Percentiles rank a stretch among this genome's conserved stretches.
phyloP scores from a whole-genome alignment of 2,113 vertebrate species.

The Pipra filicauda region DNA sequence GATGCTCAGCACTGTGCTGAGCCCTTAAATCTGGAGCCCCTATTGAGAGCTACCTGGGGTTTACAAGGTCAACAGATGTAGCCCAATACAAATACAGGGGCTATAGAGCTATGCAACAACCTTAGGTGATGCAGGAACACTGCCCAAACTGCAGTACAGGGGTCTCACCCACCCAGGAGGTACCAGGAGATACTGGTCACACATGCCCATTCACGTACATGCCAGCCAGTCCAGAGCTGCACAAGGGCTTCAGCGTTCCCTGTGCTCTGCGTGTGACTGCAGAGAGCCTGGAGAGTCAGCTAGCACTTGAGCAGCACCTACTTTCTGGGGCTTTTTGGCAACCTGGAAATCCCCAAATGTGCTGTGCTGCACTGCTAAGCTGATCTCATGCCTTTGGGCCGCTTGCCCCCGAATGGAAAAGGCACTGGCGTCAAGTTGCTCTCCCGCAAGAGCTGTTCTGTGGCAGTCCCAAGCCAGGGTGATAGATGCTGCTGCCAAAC shows the following conservation, averaged over 20 bases:
- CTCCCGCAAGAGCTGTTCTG: background rate
- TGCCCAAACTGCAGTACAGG: background rate
- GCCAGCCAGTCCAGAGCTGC: background rate
- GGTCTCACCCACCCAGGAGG: background rate
- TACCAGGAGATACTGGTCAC: background rate
- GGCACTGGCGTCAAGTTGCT: background rate
- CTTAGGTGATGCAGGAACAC: background rate
- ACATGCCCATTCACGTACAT: rapidly evolving
- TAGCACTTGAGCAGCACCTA: background rate
- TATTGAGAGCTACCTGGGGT: background rate
- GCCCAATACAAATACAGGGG: background rate
- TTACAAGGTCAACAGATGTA: background rate
- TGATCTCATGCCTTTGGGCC: background rate
- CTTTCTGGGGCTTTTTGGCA: background rate
- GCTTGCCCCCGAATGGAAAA: rapidly evolving
- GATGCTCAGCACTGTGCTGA: background rate
- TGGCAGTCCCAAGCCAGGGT: background rate
- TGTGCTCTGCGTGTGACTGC: background rate
- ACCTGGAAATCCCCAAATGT: background rate
- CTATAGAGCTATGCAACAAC: background rate
- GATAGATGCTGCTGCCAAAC: background rate
- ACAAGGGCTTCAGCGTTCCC: background rate
- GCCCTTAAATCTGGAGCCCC: background rate
- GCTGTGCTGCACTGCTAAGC: background rate
- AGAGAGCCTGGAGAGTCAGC: background rate